Evolutionary conservation across 2,797 vertebrate genomes (phyloP).

Genomic region (Lacerta viridis): DNA sequence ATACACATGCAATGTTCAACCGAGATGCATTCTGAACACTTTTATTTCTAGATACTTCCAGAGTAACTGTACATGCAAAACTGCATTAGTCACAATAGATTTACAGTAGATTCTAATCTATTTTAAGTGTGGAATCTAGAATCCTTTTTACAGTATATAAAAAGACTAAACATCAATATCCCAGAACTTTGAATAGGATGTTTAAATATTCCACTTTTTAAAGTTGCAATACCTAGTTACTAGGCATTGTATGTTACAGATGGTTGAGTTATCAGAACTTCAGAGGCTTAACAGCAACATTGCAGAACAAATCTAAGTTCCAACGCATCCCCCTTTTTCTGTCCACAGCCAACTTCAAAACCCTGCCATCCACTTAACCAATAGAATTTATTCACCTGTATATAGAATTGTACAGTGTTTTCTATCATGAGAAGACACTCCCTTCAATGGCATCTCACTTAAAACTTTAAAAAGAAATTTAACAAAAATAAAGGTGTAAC

Average conservation of each 20-base stretch:
- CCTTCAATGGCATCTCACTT: constrained; percentile 75
- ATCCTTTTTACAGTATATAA: constrained; percentile 73
- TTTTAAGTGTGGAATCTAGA: constrained; percentile 78
- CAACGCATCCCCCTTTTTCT: constrained; percentile 52
- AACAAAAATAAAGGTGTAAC: constrained; percentile 85
- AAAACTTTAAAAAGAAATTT: constrained; percentile 77
- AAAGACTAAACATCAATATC: constrained; percentile 74
- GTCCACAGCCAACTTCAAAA: constrained; percentile 72
- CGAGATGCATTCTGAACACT: constrained; percentile 48
- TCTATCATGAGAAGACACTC: constrained; percentile 66
- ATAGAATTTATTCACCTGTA: constrained; percentile 69
- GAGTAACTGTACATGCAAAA: constrained; percentile 80
- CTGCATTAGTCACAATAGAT: constrained; percentile 78
- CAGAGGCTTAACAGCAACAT: constrained; percentile 55
- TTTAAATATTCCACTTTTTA: constrained; percentile 70
- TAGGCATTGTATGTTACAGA: constrained; percentile 71
- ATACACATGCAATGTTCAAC: neutral
- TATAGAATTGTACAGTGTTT: constrained; percentile 74
- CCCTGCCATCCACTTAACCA: constrained; percentile 68
- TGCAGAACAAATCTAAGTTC: constrained; percentile 47
- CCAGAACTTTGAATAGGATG: constrained; percentile 63
- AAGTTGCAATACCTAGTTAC: constrained; percentile 77
- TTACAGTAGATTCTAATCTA: constrained; percentile 81
- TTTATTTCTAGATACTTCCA: constrained; percentile 77
- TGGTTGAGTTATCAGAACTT: constrained; percentile 50